Evolutionary conservation across 2,797 vertebrate genomes (phyloP).

Genomic region (Ctenosaura bakeri): DNA sequence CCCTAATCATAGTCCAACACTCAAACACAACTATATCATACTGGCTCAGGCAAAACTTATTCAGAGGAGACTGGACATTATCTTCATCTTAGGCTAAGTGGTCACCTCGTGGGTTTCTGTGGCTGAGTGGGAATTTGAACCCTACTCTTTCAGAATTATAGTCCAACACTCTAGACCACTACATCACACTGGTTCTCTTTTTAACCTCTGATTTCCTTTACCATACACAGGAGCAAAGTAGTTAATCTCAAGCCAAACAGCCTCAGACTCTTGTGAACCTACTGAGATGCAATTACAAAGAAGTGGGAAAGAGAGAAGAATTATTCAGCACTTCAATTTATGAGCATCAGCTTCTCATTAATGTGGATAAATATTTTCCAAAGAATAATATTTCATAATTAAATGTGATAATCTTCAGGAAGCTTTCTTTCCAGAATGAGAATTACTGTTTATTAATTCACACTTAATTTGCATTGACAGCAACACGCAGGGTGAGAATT

Average conservation of each 20-base stretch:
- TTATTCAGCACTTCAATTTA: constrained; percentile 17
- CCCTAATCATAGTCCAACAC: no score
- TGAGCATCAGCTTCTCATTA: constrained; percentile 39
- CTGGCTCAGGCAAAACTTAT: no score
- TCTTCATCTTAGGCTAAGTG: no score
- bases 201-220: no score
- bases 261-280: neutral
- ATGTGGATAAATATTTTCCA: constrained; percentile 61
- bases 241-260: neutral
- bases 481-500: constrained; percentile 73
- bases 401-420: constrained; percentile 65
- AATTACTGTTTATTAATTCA: constrained; percentile 73
- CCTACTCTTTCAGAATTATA: no score
- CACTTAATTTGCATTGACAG: constrained; percentile 68
- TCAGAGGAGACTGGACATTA: no score
- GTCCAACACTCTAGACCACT: no score
- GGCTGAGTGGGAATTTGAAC: no score
- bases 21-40: no score
- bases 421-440: constrained; percentile 55
- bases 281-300: neutral
- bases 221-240: no score
- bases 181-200: no score
- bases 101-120: no score
- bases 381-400: constrained; percentile 73
- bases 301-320: neutral